phyloP scores from a whole-genome alignment of 2,113 vertebrate species.

The Notechis scutatus region DNA sequence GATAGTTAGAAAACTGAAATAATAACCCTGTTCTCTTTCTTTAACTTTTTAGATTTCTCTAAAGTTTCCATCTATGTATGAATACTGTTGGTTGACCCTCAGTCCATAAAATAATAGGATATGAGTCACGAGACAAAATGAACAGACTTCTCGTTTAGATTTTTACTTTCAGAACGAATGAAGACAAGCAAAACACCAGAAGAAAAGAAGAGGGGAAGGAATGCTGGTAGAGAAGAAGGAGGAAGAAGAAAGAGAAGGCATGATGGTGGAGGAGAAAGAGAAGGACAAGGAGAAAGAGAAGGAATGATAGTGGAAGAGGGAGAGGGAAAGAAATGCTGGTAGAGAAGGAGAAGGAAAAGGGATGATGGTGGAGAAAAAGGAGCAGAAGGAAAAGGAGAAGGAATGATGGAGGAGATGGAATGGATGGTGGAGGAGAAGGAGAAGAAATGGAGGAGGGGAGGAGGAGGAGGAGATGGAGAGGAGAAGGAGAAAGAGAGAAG shows the following conservation, averaged over 20 bases:
- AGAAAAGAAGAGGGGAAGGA: neutral
- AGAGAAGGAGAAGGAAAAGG: neutral
- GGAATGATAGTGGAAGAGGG: no score
- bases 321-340: no score
- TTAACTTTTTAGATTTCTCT: neutral
- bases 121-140: neutral
- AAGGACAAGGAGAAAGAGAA: neutral
- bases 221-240: no score
- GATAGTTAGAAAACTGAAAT: no score
- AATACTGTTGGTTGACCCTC: neutral
- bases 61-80: neutral
- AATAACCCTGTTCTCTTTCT: no score
- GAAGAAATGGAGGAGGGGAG: no score
- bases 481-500: neutral
- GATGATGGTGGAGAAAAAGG: no score
- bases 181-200: neutral
- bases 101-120: neutral
- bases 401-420: neutral
- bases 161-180: neutral
- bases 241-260: no score
- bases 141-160: neutral
- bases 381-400: no score
- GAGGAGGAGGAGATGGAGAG: neutral
- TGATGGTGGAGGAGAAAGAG: no score
- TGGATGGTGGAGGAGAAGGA: no score